These are phyloP conservation scores for Pandion haliaetus DNA, from an alignment of 2,113 vertebrate genomes.

Conservation along the genomic window DNA sequence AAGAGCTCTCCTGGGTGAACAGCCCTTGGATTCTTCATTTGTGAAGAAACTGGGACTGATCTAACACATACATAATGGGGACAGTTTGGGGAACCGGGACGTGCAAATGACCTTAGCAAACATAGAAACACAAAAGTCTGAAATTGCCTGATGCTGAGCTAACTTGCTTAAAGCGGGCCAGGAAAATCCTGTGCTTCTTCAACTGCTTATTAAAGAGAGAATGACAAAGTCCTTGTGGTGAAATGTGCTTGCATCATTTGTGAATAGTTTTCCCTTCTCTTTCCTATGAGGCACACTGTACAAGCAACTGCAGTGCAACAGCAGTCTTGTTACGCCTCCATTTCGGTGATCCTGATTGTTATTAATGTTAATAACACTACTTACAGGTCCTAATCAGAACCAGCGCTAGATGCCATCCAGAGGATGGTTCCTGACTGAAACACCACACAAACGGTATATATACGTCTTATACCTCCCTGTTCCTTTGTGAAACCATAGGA, in stretches of 20 bases:
- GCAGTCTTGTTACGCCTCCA: fast-evolving
- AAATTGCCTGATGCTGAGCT: not conserved
- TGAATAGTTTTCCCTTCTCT: not conserved
- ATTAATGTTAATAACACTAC: not conserved
- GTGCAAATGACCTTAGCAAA: not conserved
- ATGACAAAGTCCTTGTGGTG: not conserved
- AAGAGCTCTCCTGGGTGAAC: fast-evolving
- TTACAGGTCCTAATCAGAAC: not conserved
- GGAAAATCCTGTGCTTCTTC: not conserved
- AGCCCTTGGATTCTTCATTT: not conserved
- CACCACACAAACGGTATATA: no score
- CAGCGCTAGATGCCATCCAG: not conserved
- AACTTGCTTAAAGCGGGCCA: not conserved
- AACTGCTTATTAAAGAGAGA: not conserved
- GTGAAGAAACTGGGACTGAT: not conserved
- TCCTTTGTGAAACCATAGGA: not conserved
- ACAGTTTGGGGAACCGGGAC: not conserved
- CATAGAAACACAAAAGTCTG: not conserved
- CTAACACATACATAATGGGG: not conserved
- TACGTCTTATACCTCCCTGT: not conserved
- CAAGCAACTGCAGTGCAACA: not conserved
- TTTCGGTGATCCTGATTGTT: not conserved
- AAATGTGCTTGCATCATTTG: not conserved
- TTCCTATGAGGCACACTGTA: not conserved
- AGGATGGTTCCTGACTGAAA: not conserved